Percentiles rank a stretch among this genome's conserved stretches.
Evolutionary conservation across 2,797 vertebrate genomes (phyloP).

Genomic region (Zalophus californianus): DNA sequence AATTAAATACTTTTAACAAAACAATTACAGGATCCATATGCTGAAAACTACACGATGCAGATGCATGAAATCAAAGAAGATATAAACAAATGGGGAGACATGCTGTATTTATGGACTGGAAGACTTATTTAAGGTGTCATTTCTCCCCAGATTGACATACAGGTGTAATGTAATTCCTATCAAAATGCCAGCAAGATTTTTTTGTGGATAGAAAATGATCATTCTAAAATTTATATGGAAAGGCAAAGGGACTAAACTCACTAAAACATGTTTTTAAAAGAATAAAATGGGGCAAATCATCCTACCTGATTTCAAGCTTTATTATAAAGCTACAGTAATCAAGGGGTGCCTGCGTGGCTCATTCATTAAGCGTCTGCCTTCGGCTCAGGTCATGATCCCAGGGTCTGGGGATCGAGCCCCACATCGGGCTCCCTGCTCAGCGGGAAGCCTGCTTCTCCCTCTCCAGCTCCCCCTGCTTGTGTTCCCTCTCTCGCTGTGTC

Average conservation of each 20-base stretch:
- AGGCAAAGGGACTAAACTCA: background rate
- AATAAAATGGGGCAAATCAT: background rate
- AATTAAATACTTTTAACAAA: background rate
- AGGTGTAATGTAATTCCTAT: background rate
- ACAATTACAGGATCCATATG: background rate
- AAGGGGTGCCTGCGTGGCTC: too few relatives aligned
- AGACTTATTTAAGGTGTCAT: background rate
- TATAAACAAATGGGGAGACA: background rate
- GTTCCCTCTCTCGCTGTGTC: too few relatives aligned
- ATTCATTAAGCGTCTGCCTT: too few relatives aligned
- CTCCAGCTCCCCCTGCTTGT: too few relatives aligned
- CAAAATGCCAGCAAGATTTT: background rate
- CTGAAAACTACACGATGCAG: too few relatives aligned
- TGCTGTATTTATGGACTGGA: background rate
- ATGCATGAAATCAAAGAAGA: background rate
- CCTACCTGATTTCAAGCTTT: background rate
- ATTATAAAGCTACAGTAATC: background rate
- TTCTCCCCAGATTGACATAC: background rate
- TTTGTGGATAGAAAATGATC: background rate
- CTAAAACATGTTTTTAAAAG: background rate
- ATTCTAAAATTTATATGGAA: background rate
- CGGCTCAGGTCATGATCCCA: too few relatives aligned
- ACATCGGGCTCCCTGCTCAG: too few relatives aligned
- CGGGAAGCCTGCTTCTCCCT: too few relatives aligned
- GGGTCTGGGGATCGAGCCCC: too few relatives aligned